Evolutionary conservation across 2,113 vertebrate species (phyloP).

Genomic region (Peromyscus californicus): DNA sequence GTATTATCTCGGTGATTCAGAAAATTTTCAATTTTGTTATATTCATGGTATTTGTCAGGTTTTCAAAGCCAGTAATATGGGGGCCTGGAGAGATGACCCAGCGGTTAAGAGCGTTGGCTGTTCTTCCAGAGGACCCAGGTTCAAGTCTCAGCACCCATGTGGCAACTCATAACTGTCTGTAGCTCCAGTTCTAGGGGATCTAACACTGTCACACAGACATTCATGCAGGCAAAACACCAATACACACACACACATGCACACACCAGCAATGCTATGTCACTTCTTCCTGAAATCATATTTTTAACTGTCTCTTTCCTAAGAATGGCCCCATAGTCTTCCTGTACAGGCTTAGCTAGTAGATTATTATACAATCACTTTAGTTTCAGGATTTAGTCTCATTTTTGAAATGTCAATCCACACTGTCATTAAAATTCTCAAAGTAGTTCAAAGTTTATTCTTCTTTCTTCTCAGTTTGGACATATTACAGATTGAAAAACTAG

Average conservation of each 20-base stretch:
- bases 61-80: constrained; percentile 24
- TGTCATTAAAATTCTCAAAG: background rate
- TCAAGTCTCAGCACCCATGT: background rate
- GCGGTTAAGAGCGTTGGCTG: background rate
- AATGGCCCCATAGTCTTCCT: background rate
- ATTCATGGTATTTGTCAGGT: background rate
- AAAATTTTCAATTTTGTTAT: constrained; percentile 18
- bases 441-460: background rate
- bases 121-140: background rate
- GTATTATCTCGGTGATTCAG: background rate
- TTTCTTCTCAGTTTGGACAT: background rate
- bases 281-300: constrained; percentile 12
- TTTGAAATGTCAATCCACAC: background rate
- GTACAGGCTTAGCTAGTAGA: background rate
- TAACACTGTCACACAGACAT: background rate
- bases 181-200: background rate
- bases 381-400: background rate
- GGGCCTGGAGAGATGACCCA: background rate
- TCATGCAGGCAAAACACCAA: background rate
- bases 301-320: background rate
- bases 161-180: background rate
- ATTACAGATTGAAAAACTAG: constrained; percentile 22
- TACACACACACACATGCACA: background rate
- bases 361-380: background rate
- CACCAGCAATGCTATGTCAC: background rate